Evolutionary conservation across 2,797 vertebrate species (phyloP).

Genomic region (Lophotriccus pileatus): DNA sequence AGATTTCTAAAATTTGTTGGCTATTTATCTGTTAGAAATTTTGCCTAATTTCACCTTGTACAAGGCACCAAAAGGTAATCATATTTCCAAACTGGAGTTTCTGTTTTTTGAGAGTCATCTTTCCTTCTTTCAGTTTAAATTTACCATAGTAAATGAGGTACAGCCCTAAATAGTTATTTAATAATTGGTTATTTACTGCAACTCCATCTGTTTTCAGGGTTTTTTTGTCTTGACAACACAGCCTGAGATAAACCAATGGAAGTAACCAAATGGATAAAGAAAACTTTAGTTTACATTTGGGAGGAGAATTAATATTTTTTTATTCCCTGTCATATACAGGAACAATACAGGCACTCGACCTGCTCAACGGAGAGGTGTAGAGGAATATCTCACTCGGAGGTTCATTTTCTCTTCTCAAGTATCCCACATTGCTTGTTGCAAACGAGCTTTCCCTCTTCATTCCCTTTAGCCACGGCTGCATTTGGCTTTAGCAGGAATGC

Average conservation of each 20-base stretch:
- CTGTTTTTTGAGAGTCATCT: background rate
- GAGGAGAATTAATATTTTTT: background rate
- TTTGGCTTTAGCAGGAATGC: background rate
- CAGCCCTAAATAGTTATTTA: background rate
- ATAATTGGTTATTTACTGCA: background rate
- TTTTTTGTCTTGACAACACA: background rate
- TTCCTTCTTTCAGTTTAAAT: background rate
- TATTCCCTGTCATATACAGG: background rate
- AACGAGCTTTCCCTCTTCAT: background rate
- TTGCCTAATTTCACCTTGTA: background rate
- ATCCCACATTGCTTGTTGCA: background rate
- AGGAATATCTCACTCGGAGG: background rate
- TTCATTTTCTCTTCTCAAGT: background rate
- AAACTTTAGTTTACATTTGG: background rate
- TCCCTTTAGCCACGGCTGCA: fast-evolving
- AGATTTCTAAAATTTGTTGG: background rate
- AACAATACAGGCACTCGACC: background rate
- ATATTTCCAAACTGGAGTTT: background rate
- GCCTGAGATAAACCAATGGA: background rate
- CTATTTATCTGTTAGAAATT: background rate
- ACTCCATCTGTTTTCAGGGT: background rate
- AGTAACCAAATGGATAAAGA: background rate
- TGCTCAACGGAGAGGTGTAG: background rate
- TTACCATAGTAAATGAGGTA: background rate
- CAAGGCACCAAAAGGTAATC: background rate